These are phyloP conservation scores for Apodemus speciosus DNA, from an alignment of 2,113 vertebrate genomes.

Conservation along the genomic window DNA sequence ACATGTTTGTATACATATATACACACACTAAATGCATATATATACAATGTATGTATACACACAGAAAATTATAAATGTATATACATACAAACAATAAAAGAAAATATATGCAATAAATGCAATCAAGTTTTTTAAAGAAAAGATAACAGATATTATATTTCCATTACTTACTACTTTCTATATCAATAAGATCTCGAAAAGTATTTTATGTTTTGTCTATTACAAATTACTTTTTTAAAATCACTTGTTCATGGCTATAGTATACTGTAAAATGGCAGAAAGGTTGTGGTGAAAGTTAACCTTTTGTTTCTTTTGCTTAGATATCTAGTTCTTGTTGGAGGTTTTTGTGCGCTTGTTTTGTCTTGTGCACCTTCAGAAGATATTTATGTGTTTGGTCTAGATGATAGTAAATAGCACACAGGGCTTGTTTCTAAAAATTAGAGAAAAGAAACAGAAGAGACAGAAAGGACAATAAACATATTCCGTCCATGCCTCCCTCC, in stretches of 20 bases:
- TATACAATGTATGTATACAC: neutral
- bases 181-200: neutral
- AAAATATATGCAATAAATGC: neutral
- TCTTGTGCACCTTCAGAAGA: neutral
- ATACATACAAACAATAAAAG: neutral
- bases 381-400: neutral
- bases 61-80: neutral
- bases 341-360: neutral
- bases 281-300: neutral
- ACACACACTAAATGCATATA: neutral
- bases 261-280: neutral
- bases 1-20: too few species aligned
- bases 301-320: neutral
- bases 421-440: neutral
- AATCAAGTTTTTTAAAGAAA: neutral
- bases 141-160: neutral
- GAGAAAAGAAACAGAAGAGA: neutral
- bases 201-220: neutral
- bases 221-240: slow-evolving; percentile 4
- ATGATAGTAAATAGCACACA: neutral
- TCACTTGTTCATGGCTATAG: neutral
- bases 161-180: slow-evolving; percentile 10
- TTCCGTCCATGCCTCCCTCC: neutral
- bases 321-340: neutral
- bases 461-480: neutral